A percentile compares a stretch with the other conserved stretches of the same genome.
These are phyloP conservation scores for Podabrus alpinus DNA, from an alignment of 2,888 invertebrate species.

Conservation along the genomic window DNA sequence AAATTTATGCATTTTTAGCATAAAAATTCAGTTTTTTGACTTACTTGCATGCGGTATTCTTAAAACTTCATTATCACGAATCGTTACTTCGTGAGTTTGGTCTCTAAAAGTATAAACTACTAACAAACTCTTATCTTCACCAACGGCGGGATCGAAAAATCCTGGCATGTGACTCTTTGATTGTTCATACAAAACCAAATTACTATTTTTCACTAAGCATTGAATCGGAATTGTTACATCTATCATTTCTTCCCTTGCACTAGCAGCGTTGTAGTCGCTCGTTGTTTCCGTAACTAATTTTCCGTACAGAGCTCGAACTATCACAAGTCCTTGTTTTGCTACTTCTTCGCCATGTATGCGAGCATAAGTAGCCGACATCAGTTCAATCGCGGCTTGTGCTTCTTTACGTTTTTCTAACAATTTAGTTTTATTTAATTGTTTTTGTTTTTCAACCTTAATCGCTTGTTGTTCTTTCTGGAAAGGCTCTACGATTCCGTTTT, in stretches of 20 bases:
- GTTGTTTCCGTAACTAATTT: constrained; percentile 57
- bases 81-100: constrained; percentile 75
- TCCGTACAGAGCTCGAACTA: constrained; percentile 83
- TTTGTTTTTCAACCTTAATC: constrained; percentile 79
- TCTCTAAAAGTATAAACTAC: constrained; percentile 86
- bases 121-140: constrained; percentile 86
- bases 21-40: constrained; percentile 39
- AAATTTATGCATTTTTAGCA: neutral
- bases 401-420: constrained; percentile 80
- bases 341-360: constrained; percentile 83
- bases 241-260: constrained; percentile 63
- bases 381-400: constrained; percentile 82
- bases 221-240: constrained; percentile 96
- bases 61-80: constrained; percentile 79
- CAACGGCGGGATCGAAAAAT: constrained; percentile 94
- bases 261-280: constrained; percentile 38
- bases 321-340: constrained; percentile 80
- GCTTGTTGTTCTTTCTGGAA: constrained; percentile 77
- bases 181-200: constrained; percentile 79
- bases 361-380: constrained; percentile 90
- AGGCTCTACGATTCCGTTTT: constrained; percentile 84
- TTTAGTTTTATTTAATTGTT: constrained; percentile 78
- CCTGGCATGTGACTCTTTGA: constrained; percentile 95
- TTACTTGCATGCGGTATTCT: constrained; percentile 77
- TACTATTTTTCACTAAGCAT: constrained; percentile 91